These are phyloP conservation scores for Cepphus grylle DNA, from an alignment of 2,113 vertebrate species.

Conservation along the genomic window DNA sequence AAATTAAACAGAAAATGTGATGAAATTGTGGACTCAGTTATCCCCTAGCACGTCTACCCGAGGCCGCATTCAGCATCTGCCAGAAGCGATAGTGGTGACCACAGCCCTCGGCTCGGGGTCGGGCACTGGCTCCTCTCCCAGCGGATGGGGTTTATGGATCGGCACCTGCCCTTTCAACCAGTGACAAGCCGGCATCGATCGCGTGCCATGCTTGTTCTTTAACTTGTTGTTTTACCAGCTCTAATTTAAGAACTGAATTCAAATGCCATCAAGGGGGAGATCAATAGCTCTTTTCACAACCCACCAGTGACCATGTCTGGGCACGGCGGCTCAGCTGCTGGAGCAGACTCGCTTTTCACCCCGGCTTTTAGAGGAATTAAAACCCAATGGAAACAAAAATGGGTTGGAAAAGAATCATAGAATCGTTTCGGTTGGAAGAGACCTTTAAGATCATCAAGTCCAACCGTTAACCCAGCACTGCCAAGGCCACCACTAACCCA, in stretches of 20 bases:
- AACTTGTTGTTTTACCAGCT: not conserved
- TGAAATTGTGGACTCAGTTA: not conserved
- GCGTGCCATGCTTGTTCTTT: accelerated
- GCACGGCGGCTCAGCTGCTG: not conserved
- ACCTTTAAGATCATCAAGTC: not conserved
- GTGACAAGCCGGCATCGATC: not conserved
- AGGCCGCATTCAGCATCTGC: accelerated
- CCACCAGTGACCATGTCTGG: not conserved
- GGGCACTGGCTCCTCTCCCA: not conserved
- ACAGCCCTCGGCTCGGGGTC: accelerated
- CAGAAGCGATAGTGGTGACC: accelerated
- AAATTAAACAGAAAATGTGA: accelerated
- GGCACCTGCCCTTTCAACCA: not conserved
- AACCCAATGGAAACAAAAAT: not conserved
- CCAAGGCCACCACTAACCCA: not conserved
- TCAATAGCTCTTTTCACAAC: not conserved
- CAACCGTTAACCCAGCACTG: not conserved
- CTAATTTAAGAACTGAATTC: not conserved
- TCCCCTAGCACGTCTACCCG: not conserved
- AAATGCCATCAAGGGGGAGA: not conserved
- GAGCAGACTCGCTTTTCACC: not conserved
- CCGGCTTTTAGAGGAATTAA: not conserved
- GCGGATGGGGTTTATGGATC: not conserved
- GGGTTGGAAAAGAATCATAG: not conserved
- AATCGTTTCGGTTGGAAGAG: not conserved